These are phyloP conservation scores for Crotalus helleri DNA, from an alignment of 2,113 vertebrate genomes.

Conservation along the genomic window DNA sequence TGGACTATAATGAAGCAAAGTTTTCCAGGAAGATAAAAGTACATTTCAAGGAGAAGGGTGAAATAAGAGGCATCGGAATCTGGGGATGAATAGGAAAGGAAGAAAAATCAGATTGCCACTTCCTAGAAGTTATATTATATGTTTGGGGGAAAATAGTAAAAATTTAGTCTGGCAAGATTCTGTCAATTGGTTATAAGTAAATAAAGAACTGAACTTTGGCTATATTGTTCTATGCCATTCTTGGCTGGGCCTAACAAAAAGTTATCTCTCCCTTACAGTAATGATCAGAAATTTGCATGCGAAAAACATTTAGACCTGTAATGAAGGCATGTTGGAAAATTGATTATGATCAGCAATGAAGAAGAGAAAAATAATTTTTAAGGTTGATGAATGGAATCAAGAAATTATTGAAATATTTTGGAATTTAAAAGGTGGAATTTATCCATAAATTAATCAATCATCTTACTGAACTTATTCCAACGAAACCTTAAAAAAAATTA, in stretches of 20 bases:
- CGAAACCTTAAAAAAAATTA: neutral
- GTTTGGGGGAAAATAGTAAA: neutral
- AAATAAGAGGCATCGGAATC: neutral
- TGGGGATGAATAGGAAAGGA: neutral
- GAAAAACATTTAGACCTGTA: neutral
- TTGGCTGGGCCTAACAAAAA: neutral
- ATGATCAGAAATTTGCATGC: neutral
- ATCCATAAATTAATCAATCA: neutral
- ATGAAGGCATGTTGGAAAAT: neutral
- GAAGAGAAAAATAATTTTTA: neutral
- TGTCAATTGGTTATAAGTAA: neutral
- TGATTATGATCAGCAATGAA: neutral
- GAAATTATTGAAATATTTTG: neutral
- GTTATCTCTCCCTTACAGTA: neutral
- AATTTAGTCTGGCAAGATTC: neutral
- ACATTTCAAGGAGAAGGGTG: neutral
- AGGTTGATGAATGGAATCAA: neutral
- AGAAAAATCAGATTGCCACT: neutral
- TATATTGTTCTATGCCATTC: too few relatives aligned
- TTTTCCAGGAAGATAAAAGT: neutral
- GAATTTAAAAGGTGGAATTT: neutral
- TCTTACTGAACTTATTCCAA: neutral
- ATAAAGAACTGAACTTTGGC: too few relatives aligned
- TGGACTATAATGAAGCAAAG: neutral
- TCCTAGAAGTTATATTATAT: neutral